Evolutionary conservation across 1,140 invertebrate species (phyloP).

Genomic region (Acromyrmex heyeri): DNA sequence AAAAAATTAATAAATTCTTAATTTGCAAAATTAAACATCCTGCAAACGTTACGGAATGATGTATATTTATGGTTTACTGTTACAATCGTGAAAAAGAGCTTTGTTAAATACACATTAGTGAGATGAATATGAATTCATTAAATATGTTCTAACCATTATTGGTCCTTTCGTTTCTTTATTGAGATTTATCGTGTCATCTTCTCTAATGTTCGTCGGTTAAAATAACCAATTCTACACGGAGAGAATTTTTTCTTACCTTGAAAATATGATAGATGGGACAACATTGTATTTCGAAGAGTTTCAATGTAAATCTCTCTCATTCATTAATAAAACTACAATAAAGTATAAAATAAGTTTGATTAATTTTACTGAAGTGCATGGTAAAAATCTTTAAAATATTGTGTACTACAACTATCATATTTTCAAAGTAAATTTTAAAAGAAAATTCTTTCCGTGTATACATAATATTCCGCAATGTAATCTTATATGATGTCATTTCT

Average conservation of each 20-base stretch:
- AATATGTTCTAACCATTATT: background rate
- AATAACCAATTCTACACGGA: background rate
- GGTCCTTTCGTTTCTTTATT: background rate
- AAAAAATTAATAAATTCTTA: background rate
- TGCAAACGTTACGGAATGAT: background rate
- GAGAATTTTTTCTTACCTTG: too few species aligned
- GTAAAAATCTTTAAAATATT: too few species aligned
- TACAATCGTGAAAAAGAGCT: background rate
- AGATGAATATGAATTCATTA: background rate
- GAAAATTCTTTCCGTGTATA: background rate
- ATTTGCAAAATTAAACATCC: background rate
- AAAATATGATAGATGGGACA: too few species aligned
- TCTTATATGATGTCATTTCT: background rate
- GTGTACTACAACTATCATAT: too few species aligned
- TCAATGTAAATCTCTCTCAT: too few species aligned
- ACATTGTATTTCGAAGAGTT: too few species aligned
- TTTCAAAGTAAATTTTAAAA: too few species aligned
- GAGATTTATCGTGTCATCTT: slow-evolving; percentile 1
- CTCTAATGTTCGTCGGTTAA: background rate
- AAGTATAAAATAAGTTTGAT: too few species aligned
- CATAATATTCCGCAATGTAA: background rate
- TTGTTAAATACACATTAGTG: background rate
- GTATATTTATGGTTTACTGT: background rate
- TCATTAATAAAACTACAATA: too few species aligned
- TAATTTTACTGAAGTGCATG: too few species aligned